Evolutionary conservation across 64 coral and sea anemone genomes (phyloP).

Genomic region (Montipora efflorescens): DNA sequence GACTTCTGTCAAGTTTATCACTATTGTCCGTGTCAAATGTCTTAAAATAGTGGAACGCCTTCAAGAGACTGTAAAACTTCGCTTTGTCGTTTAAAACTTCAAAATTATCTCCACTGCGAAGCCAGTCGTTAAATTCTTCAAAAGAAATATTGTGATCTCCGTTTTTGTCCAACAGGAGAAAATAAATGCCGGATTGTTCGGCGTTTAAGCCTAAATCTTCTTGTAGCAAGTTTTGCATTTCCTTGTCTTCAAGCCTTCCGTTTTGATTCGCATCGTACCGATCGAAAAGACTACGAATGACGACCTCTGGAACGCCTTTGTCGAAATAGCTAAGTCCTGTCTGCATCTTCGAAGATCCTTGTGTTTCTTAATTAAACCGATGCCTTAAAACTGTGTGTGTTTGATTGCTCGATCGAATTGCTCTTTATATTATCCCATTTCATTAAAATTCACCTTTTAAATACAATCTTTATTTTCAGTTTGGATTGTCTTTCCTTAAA

Average conservation of each 20-base stretch:
- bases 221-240: conserved; percentile 33
- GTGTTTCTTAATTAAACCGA: neutral
- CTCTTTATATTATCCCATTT: too few relatives aligned
- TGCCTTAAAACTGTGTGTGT: neutral
- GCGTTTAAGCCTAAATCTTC: conserved; percentile 19
- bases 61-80: conserved; percentile 1
- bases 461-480: too few relatives aligned
- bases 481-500: too few relatives aligned
- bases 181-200: conserved; percentile 28
- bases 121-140: conserved; percentile 59
- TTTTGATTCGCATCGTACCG: conserved; percentile 39
- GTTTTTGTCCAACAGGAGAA: conserved; percentile 50
- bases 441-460: too few relatives aligned
- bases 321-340: conserved; percentile 54
- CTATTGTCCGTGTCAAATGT: conserved; percentile 36
- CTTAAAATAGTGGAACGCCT: conserved; percentile 29
- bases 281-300: conserved; percentile 38
- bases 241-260: conserved; percentile 31
- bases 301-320: conserved; percentile 35
- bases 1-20: conserved; percentile 21
- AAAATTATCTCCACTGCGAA: conserved; percentile 47
- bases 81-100: conserved; percentile 37
- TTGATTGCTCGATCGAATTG: too few relatives aligned
- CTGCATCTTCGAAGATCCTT: conserved; percentile 7
- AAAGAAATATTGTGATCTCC: conserved; percentile 40